Evolutionary conservation across 1,140 invertebrate genomes (phyloP).

Genomic region (Euwallacea similis): DNA sequence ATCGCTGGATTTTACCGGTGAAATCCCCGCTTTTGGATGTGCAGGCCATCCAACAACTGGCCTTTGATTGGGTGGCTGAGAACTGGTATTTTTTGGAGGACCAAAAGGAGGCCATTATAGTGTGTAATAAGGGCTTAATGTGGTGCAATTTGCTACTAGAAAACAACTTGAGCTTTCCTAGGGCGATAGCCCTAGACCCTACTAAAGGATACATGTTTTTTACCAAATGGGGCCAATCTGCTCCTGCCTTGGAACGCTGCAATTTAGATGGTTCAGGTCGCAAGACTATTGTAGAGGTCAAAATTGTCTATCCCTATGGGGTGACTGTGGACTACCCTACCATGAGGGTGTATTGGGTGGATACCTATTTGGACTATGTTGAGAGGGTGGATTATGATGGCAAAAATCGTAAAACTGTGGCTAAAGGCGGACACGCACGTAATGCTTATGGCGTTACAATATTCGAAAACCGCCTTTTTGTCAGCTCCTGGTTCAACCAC

Average conservation of each 20-base stretch:
- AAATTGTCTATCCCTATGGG: constrained; percentile 69
- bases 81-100: constrained; percentile 87
- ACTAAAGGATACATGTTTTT: constrained; percentile 76
- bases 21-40: constrained; percentile 60
- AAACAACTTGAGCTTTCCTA: constrained; percentile 69
- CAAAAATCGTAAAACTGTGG: constrained; percentile 64
- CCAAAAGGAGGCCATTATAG: constrained; percentile 69
- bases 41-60: constrained; percentile 67
- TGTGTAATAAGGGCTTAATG: constrained; percentile 65
- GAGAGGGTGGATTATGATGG: constrained; percentile 74
- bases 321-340: constrained; percentile 73
- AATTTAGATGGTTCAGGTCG: constrained; percentile 63
- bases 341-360: constrained; percentile 76
- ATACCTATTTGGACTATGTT: constrained; percentile 74
- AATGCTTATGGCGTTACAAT: constrained; percentile 70
- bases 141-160: constrained; percentile 71
- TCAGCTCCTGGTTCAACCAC: constrained; percentile 68
- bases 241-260: constrained; percentile 65
- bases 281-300: constrained; percentile 59
- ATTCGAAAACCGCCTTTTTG: constrained; percentile 67
- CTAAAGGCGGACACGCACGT: constrained; percentile 64
- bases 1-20: constrained; percentile 60
- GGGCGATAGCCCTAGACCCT: constrained; percentile 81
- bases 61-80: constrained; percentile 81
- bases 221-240: constrained; percentile 69